phyloP scores from a whole-genome alignment of 1,140 invertebrate genomes.

The Papilio glaucus region DNA sequence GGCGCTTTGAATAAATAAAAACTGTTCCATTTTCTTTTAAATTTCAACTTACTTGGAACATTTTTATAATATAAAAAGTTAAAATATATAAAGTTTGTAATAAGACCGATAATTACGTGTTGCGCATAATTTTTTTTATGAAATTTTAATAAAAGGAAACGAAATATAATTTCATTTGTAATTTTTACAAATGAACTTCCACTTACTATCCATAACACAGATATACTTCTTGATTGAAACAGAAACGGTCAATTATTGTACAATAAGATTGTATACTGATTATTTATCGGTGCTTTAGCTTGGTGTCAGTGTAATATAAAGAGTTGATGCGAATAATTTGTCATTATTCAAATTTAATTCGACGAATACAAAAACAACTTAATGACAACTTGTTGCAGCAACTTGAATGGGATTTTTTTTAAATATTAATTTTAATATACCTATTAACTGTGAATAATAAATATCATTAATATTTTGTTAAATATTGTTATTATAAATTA shows the following conservation, averaged over 20 bases:
- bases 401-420: constrained; percentile 44
- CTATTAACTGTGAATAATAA: constrained; percentile 22
- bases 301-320: constrained; percentile 44
- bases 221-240: background rate
- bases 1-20: background rate
- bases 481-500: constrained; percentile 37
- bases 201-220: background rate
- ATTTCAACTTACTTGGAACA: background rate
- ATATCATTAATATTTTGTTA: constrained; percentile 34
- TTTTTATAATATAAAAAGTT: no score
- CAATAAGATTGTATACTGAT: constrained; percentile 6
- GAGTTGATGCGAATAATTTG: constrained; percentile 73
- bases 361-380: constrained; percentile 6
- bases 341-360: constrained; percentile 50
- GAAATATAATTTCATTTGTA: no score
- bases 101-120: no score
- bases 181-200: background rate
- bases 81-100: no score
- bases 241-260: background rate
- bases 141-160: no score
- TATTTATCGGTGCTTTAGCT: constrained; percentile 31
- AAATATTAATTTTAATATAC: constrained; percentile 36
- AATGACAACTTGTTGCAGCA: constrained; percentile 52
- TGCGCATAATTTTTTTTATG: no score
- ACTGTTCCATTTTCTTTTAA: background rate